Conservation (phyloP, 92 coral and sea anemone species). For the Virgularia gustaviana region DNA sequence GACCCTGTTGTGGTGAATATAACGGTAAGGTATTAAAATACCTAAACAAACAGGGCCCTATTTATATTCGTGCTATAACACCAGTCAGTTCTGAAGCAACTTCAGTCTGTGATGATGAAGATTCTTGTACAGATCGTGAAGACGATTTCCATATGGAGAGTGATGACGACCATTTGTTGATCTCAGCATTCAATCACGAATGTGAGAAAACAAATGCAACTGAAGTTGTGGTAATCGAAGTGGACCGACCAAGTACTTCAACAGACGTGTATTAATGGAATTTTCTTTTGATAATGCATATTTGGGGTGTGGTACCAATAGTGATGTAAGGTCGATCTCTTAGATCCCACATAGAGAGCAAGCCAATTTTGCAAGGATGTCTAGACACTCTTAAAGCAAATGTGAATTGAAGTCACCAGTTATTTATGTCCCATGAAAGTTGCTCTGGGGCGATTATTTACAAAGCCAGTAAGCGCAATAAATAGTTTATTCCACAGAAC, state of each 20-base stretch:
- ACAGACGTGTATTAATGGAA: not conserved
- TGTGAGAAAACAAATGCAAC: not conserved
- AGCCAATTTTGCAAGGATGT: not conserved
- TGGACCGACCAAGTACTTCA: not conserved
- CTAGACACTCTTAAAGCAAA: not conserved
- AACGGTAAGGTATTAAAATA: constrained; percentile 6
- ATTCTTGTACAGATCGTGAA: not conserved
- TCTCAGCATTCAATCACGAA: constrained; percentile 3
- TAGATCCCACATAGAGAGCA: not conserved
- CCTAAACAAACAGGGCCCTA: constrained; percentile 16
- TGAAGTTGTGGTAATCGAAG: not conserved
- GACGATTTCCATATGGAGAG: constrained; percentile 1
- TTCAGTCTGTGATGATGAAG: not conserved
- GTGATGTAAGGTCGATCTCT: not conserved
- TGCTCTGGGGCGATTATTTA: constrained; percentile 1
- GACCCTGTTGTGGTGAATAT: not conserved
- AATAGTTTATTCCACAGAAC: constrained; percentile 1
- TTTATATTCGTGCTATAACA: constrained; percentile 5
- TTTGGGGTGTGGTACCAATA: not conserved
- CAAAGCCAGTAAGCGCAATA: not conserved
- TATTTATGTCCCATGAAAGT: not conserved
- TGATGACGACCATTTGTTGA: not conserved
- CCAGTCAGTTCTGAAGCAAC: not conserved
- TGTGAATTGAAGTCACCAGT: not conserved
- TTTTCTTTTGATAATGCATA: not conserved